These are phyloP conservation scores for Clarias batrachus DNA, from an alignment of 2,113 vertebrate genomes.

Conservation along the genomic window DNA sequence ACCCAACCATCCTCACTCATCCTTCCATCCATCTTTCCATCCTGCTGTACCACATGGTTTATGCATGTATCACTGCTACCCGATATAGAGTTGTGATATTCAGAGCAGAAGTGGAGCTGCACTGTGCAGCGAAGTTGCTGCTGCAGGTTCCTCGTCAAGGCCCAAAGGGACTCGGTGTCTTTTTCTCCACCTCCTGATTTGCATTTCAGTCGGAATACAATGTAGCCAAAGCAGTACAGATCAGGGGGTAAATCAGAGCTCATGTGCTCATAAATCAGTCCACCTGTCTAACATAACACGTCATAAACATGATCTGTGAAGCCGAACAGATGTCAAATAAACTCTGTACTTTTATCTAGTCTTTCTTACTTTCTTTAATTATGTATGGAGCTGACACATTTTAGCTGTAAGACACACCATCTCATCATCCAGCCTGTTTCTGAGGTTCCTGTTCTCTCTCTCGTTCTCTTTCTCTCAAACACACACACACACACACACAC, in stretches of 20 bases:
- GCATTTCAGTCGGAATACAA: background rate
- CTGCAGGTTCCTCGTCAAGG: background rate
- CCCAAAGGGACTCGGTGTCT: background rate
- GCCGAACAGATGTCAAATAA: background rate
- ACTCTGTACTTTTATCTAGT: background rate
- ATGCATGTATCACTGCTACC: background rate
- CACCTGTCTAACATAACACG: background rate
- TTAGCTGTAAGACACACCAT: conserved; percentile 13
- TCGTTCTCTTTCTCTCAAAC: background rate
- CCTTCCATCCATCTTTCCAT: background rate
- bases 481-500: background rate
- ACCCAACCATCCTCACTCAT: background rate
- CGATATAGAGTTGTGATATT: background rate
- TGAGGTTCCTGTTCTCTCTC: background rate
- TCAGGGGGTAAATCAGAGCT: background rate
- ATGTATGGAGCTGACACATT: background rate
- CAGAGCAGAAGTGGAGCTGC: background rate
- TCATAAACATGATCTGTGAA: background rate
- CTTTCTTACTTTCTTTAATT: conserved; percentile 16
- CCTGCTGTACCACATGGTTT: background rate
- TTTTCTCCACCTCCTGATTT: background rate
- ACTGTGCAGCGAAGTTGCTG: background rate
- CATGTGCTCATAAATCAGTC: background rate
- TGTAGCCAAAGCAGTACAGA: background rate
- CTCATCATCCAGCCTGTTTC: conserved; percentile 31